A percentile compares a stretch with the other conserved stretches of the same genome.
Evolutionary conservation across 1,140 invertebrate genomes (phyloP).

Genomic region (Drosophila pandora): DNA sequence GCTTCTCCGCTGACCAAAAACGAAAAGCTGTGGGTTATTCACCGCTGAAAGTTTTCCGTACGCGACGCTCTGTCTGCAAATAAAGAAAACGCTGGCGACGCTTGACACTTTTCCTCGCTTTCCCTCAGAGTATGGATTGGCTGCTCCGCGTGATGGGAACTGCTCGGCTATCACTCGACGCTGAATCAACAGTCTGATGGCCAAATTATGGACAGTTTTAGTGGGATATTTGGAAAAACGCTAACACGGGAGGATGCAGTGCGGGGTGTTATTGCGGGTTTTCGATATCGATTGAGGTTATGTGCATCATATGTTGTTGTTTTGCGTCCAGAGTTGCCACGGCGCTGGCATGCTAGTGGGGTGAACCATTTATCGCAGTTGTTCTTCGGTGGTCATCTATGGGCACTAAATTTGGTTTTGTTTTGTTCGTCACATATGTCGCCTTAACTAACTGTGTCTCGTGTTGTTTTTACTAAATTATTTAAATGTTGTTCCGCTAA

Average conservation of each 20-base stretch:
- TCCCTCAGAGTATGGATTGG: not conserved
- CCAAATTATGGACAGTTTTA: conserved; percentile 25
- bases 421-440: conserved; percentile 9
- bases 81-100: conserved; percentile 13
- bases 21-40: conserved; percentile 73
- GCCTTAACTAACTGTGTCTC: not conserved
- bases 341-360: conserved; percentile 6
- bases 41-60: conserved; percentile 73
- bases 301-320: conserved; percentile 31
- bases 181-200: conserved; percentile 13
- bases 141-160: conserved; percentile 13
- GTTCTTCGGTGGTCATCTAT: not conserved
- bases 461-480: not conserved
- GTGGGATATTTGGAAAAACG: conserved; percentile 28
- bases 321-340: conserved; percentile 20
- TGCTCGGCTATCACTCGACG: conserved; percentile 6
- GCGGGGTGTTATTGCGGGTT: conserved; percentile 19
- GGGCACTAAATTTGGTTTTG: not conserved
- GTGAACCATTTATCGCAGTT: conserved; percentile 23
- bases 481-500: not conserved
- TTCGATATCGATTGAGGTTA: conserved; percentile 29
- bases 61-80: conserved; percentile 58
- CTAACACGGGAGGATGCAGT: conserved; percentile 15
- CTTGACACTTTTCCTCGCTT: conserved; percentile 10
- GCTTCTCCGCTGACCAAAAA: conserved; percentile 72